Base-by-base conservation (phyloP, 2,797 vertebrate genomes). In the Hippopotamyrus pictus region DNA sequence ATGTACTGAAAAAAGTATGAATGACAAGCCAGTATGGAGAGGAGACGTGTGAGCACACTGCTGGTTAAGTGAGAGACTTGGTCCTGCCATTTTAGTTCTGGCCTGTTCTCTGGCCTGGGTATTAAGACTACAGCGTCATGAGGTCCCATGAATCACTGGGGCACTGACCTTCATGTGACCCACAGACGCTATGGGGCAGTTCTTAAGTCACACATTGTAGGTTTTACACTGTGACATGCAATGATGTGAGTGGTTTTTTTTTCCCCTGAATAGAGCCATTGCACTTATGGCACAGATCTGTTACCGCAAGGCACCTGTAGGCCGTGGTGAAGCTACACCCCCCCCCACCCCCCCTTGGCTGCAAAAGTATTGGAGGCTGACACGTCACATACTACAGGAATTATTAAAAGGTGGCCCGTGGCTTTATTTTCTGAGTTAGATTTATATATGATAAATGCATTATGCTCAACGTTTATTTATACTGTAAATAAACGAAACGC, bases 51-150 rank as follows among this genome's bases (percentile, higher is more conserved):
- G 29, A 5, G 9, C 85, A 29, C 14, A 11, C n/a, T n/a, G 29
- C 53, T 87, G 82, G 29, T 41, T 53, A 57, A 33, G 5, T 9
- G 29, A 37, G 85, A 7, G 85, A 87, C 53, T 53, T 88, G 83
- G 89, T 88, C 90, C 79, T 50, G 90, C 33, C 88, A 41, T 89
- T 46, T 53, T 87, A 88, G 90, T 59, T 90, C 82, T 79, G 48
- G 87, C 87, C 90, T 89, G 84, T 69, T 73, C 82, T 51, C 19
- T 86, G 86, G 88, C 86, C 89, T 25, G 48, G 44, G 29, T 62
- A 17, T 54, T 62, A 17, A 88, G 50, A 62, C 79, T 5, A 48
- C 62, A 85, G 11, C 88, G 46, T 84, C 41, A 79, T 86, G 41
- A 59, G 82, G 11, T 46, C 53, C 44, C 44, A 9, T 85, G 54